Percentiles rank a stretch among this genome's conserved stretches.
These are phyloP conservation scores for Pseudorhombus dupliciocellatus DNA, from an alignment of 2,113 vertebrate species.

Conservation along the genomic window DNA sequence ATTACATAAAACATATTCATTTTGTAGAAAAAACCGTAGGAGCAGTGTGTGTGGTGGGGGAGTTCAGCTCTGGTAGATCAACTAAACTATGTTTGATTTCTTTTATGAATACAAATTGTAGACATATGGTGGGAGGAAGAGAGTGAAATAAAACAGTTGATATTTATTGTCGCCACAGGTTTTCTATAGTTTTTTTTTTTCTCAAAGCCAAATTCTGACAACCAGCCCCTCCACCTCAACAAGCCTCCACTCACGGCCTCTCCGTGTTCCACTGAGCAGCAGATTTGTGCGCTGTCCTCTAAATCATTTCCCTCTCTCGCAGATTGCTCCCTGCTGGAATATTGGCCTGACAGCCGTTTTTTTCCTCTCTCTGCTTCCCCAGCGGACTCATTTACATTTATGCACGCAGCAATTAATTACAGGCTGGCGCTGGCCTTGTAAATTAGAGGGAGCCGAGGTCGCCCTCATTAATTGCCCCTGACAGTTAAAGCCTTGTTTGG, in stretches of 20 bases:
- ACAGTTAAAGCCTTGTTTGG: slow-evolving; percentile 72
- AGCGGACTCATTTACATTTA: slow-evolving; percentile 76
- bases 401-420: slow-evolving; percentile 77
- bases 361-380: slow-evolving; percentile 40
- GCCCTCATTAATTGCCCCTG: slow-evolving; percentile 72
- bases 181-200: slow-evolving; percentile 16
- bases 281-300: slow-evolving; percentile 73
- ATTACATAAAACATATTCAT: not conserved
- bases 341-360: slow-evolving; percentile 64
- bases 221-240: slow-evolving; percentile 44
- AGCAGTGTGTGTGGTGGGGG: not conserved
- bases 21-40: not conserved
- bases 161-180: slow-evolving; percentile 49
- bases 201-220: slow-evolving; percentile 14
- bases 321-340: slow-evolving; percentile 75
- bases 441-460: slow-evolving; percentile 70
- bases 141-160: slow-evolving; percentile 33
- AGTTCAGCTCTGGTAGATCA: slow-evolving; percentile 5
- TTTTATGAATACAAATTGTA: slow-evolving; percentile 31
- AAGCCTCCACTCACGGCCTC: slow-evolving; percentile 43
- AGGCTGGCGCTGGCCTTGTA: slow-evolving; percentile 68
- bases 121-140: slow-evolving; percentile 6
- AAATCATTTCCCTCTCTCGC: slow-evolving; percentile 79
- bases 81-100: slow-evolving; percentile 38
- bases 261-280: slow-evolving; percentile 42